Evolutionary conservation across 1,140 invertebrate genomes (phyloP), one percentile per base, ranked within the genome.

Genomic region (Neodiprion fabricii): DNA sequence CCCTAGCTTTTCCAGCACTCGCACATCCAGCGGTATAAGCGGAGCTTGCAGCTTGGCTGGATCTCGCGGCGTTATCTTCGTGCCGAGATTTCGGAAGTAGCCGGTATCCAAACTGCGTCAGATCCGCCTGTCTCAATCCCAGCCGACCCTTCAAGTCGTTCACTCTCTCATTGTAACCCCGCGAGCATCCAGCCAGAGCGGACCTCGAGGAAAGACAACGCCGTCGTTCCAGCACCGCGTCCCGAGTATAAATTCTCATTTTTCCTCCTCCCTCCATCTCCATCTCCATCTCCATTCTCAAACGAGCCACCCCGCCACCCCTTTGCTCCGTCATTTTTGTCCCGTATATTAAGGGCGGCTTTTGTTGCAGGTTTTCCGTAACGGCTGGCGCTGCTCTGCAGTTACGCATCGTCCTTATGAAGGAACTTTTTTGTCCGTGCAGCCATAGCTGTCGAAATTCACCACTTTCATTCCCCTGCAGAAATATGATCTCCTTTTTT

Each of bases 281-380:
- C 75, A 21, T 74, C 78, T 76, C 76, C 74, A 75, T 28, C 73
- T 40, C 28, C 28, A 40, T 40, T 40, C 28, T 40, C 28, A 40
- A 40, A 40, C 28, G 28, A 40, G 28, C 53, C n/a, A 5, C n/a
- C 53, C 53, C 53, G 53, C n/a, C 7, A 4, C 53, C 53, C n/a
- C 53, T 17, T 14, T 61, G 11, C 53, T 61, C n/a, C 53, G 28
- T 40, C 28, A 40, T 40, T 40, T 40, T 40, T 40, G 28, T 40
- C 28, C 28, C 28, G 53, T 61, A 61, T 61, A 61, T 61, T 17
- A 61, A 9, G 53, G 9, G 53, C 53, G n/a, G 53, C 53, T 61
- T 61, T 61, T 61, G 53, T 61, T 61, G 53, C 28, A 40, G 28
- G 28, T 40, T 40, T 40, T 5, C 28, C 28, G 28, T 40, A 40